Evolutionary conservation across 2,113 vertebrate species (phyloP).

Genomic region (Dromiciops gliroides): DNA sequence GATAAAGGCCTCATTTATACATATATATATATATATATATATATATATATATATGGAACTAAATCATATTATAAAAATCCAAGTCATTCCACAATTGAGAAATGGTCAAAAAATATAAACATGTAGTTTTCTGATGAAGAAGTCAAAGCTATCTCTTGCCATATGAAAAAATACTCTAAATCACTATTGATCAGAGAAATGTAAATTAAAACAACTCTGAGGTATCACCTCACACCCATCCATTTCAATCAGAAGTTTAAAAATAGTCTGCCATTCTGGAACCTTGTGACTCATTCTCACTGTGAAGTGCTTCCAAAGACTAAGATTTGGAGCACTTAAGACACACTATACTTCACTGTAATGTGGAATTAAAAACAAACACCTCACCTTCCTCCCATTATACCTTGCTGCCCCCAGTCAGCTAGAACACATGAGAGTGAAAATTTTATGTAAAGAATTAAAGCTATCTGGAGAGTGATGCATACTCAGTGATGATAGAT

Average conservation of each 20-base stretch:
- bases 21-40: too few species aligned
- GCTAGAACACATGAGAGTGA: not conserved
- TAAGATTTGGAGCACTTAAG: not conserved
- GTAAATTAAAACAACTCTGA: too few species aligned
- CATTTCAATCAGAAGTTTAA: not conserved
- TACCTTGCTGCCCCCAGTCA: not conserved
- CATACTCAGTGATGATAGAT: conserved; percentile 6
- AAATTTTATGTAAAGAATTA: not conserved
- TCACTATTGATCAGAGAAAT: too few species aligned
- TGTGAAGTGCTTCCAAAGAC: not conserved
- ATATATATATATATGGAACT: too few species aligned
- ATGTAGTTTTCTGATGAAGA: too few species aligned
- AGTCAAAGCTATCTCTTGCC: too few species aligned
- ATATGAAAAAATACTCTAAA: too few species aligned
- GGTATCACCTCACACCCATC: too few species aligned
- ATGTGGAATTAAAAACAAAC: not conserved
- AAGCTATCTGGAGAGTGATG: not conserved
- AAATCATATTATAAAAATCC: too few species aligned
- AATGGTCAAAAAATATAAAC: too few species aligned
- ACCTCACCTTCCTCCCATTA: not conserved
- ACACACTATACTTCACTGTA: not conserved
- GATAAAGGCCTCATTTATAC: too few species aligned
- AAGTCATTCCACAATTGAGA: too few species aligned
- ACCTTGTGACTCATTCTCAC: not conserved
- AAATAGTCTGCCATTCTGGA: not conserved